A percentile compares a stretch with the other conserved stretches of the same genome.
Evolutionary conservation across 2,888 invertebrate species (phyloP).

Genomic region (Steinernema scapterisci): DNA sequence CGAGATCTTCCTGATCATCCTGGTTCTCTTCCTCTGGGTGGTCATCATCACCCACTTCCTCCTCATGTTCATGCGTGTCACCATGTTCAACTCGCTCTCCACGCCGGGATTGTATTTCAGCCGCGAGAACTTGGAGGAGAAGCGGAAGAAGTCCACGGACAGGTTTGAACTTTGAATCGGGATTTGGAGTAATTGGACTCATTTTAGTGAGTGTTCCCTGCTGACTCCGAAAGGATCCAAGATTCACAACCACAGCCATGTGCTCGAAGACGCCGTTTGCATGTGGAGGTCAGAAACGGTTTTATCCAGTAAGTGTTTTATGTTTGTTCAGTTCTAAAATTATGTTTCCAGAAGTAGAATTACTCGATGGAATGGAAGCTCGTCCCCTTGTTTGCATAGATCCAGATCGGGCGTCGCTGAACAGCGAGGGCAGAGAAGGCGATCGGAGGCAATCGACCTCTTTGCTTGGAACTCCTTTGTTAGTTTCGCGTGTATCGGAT

Average conservation of each 20-base stretch:
- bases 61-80: slow-evolving; percentile 34
- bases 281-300: slow-evolving; percentile 40
- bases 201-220: not conserved
- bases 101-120: not conserved
- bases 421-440: not conserved
- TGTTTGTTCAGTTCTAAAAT: not conserved
- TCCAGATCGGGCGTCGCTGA: not conserved
- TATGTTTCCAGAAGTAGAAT: not conserved
- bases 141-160: not conserved
- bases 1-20: slow-evolving; percentile 37
- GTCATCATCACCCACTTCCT: slow-evolving; percentile 41
- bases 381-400: not conserved
- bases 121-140: not conserved
- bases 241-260: slow-evolving; percentile 15
- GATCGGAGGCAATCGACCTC: not conserved
- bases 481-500: not conserved
- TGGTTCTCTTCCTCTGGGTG: slow-evolving; percentile 40
- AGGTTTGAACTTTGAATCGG: not conserved
- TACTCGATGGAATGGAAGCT: slow-evolving; percentile 11
- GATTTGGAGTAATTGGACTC: not conserved
- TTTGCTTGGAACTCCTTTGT: not conserved
- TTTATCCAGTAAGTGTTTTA: not conserved
- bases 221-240: not conserved
- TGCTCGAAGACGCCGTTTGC: slow-evolving; percentile 38
- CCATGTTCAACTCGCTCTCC: slow-evolving; percentile 27